A percentile compares a stretch with the other conserved stretches of the same genome.
Evolutionary conservation across 2,888 invertebrate genomes (phyloP).

Genomic region (Craniophora ligustri): DNA sequence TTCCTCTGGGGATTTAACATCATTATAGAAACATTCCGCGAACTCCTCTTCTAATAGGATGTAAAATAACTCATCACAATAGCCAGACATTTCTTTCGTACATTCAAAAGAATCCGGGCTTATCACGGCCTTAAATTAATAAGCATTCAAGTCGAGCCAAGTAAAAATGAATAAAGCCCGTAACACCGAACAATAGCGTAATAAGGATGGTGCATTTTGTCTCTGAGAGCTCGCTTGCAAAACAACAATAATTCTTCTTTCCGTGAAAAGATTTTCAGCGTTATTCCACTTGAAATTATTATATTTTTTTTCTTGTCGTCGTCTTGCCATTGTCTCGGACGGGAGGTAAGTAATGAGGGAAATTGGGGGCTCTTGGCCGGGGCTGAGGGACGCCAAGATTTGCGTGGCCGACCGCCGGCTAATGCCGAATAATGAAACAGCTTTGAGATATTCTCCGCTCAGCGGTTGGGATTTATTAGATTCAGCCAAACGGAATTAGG

Average conservation of each 20-base stretch:
- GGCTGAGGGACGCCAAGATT: slow-evolving; percentile 82
- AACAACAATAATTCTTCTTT: slow-evolving; percentile 89
- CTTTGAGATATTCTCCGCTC: slow-evolving; percentile 81
- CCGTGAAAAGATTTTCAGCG: slow-evolving; percentile 88
- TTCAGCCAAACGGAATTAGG: slow-evolving; percentile 80
- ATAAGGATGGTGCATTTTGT: slow-evolving; percentile 88
- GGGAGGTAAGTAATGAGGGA: slow-evolving; percentile 88
- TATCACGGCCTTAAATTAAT: slow-evolving; percentile 88
- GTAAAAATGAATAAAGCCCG: slow-evolving; percentile 88
- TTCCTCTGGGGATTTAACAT: slow-evolving; percentile 42
- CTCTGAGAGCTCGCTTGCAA: slow-evolving; percentile 88
- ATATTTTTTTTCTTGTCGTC: slow-evolving; percentile 86
- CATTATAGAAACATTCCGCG: slow-evolving; percentile 58
- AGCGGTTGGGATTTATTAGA: slow-evolving; percentile 83
- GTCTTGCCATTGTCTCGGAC: slow-evolving; percentile 88
- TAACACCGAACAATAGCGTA: slow-evolving; percentile 87
- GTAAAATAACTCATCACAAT: slow-evolving; percentile 86
- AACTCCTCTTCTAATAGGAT: slow-evolving; percentile 72
- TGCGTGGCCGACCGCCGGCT: slow-evolving; percentile 85
- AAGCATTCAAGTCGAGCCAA: slow-evolving; percentile 89
- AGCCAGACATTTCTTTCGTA: slow-evolving; percentile 83
- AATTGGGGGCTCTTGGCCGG: slow-evolving; percentile 84
- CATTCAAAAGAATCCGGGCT: slow-evolving; percentile 87
- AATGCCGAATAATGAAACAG: slow-evolving; percentile 87
- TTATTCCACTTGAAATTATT: slow-evolving; percentile 89